phyloP scores from a whole-genome alignment of 2,888 invertebrate species.

The Plutella xylostella region DNA sequence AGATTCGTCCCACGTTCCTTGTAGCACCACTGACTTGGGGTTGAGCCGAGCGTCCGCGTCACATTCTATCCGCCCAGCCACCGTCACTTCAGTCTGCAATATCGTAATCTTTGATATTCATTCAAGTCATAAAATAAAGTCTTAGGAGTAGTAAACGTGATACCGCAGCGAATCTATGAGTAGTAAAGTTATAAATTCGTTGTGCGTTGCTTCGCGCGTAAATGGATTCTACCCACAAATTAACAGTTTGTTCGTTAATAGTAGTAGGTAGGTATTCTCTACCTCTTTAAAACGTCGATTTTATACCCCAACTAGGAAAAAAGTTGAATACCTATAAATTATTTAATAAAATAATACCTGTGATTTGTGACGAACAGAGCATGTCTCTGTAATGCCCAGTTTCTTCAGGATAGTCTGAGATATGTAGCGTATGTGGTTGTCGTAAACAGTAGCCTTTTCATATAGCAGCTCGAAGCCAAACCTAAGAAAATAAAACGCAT shows the following conservation, averaged over 20 bases:
- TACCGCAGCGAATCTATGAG: no score
- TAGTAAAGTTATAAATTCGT: no score
- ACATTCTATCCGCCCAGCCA: conserved; percentile 80
- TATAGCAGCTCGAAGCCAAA: conserved; percentile 61
- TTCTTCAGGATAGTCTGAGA: conserved; percentile 60
- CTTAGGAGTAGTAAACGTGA: not conserved
- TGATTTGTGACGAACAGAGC: conserved; percentile 54
- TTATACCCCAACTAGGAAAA: no score
- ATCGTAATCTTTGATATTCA: no score
- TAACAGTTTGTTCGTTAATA: no score
- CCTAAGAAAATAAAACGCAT: conserved; percentile 27
- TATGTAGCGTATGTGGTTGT: conserved; percentile 54
- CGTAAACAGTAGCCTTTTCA: conserved; percentile 53
- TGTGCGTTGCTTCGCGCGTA: no score
- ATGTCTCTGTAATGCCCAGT: conserved; percentile 39
- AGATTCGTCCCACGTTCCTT: conserved; percentile 71
- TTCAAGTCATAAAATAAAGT: not conserved
- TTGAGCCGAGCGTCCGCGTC: conserved; percentile 81
- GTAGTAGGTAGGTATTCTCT: no score
- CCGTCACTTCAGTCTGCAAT: conserved; percentile 42
- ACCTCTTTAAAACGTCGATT: no score
- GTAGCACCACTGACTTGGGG: conserved; percentile 75
- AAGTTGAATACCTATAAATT: no score
- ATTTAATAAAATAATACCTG: no score
- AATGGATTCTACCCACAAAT: no score